Conservation (phyloP, 2,797 vertebrate genomes). For the Lepus townsendii region DNA sequence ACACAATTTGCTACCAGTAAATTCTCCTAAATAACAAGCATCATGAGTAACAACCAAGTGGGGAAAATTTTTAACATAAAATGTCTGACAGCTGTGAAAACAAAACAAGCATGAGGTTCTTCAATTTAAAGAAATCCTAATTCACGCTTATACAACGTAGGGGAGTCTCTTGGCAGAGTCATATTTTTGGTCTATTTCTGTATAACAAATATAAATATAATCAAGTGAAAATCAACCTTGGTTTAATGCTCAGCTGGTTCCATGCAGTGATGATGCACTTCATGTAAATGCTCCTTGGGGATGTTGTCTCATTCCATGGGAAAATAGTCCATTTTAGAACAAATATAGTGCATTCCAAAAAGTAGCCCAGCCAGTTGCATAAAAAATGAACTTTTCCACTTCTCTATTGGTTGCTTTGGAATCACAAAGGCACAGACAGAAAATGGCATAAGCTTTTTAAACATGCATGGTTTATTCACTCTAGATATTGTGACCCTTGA, state of each 20-base stretch:
- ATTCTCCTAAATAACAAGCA: conserved; percentile 73
- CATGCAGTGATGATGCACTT: conserved; percentile 1
- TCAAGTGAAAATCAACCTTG: conserved; percentile 57
- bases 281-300: conserved; percentile 65
- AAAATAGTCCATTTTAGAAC: conserved; percentile 64
- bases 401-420: conserved; percentile 54
- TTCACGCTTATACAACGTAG: conserved; percentile 35
- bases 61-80: conserved; percentile 29
- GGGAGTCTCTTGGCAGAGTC: conserved; percentile 59
- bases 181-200: conserved; percentile 69
- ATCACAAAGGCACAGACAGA: not conserved
- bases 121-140: conserved; percentile 65
- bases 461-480: not conserved
- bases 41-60: conserved; percentile 47
- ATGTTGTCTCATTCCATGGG: conserved; percentile 47
- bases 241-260: conserved; percentile 49
- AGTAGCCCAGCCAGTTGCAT: conserved; percentile 52
- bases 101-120: conserved; percentile 68
- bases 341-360: conserved; percentile 68
- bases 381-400: conserved; percentile 54
- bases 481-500: not conserved
- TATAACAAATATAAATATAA: conserved; percentile 62
- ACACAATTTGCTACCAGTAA: conserved; percentile 68
- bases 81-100: conserved; percentile 67
- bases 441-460: conserved; percentile 16